Percentiles rank a stretch among this genome's conserved stretches.
Evolutionary conservation across 2,797 vertebrate genomes (phyloP).

Genomic region (Pangasius djambal): DNA sequence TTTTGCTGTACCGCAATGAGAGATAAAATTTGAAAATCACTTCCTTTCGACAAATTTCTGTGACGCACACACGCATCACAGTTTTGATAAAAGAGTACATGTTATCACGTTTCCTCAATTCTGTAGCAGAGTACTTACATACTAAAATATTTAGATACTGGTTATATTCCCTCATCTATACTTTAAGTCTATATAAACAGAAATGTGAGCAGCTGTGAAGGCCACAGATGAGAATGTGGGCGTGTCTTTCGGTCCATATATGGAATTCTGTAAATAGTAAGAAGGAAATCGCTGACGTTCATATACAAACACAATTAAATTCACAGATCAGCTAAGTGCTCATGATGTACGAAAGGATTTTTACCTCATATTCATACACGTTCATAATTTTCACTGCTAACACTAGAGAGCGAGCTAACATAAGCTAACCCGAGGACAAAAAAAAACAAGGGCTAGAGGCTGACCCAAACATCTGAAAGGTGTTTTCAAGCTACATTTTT

Average conservation of each 20-base stretch:
- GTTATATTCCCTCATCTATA: background rate
- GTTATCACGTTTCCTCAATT: background rate
- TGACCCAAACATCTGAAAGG: background rate
- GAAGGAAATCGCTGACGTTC: background rate
- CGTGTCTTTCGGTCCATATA: background rate
- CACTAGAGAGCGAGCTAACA: background rate
- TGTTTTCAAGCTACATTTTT: background rate
- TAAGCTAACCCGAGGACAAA: background rate
- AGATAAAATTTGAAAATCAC: background rate
- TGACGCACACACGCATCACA: background rate
- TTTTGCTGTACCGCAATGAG: background rate
- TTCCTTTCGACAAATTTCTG: background rate
- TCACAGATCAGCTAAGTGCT: background rate
- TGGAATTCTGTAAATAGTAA: background rate
- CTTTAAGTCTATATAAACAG: background rate
- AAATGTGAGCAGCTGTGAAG: background rate
- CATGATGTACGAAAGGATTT: background rate
- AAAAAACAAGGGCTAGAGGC: background rate
- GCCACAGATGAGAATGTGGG: background rate
- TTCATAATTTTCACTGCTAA: background rate
- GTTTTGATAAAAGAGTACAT: background rate
- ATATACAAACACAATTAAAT: background rate
- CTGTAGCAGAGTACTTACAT: background rate
- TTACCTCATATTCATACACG: background rate
- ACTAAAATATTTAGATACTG: background rate